A percentile compares a stretch with the other conserved stretches of the same genome.
Conservation (phyloP, 1,140 invertebrate species). For the Sitophilus oryzae region DNA sequence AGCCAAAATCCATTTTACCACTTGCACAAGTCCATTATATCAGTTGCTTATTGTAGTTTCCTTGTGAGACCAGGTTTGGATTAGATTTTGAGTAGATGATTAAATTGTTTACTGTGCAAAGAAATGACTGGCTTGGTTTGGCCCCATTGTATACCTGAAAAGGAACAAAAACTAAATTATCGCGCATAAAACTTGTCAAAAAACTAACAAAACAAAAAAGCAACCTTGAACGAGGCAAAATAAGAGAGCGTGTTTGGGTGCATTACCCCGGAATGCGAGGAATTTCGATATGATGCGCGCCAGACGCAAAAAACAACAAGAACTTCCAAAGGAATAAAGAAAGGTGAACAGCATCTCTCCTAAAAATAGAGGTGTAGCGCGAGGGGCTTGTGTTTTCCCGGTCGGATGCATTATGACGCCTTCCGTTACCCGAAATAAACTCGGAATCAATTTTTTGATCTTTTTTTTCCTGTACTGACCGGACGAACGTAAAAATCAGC, state of each 20-base stretch:
- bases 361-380: constrained; percentile 1
- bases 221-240: neutral
- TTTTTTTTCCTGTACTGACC: neutral
- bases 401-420: neutral
- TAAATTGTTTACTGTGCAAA: neutral
- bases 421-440: neutral
- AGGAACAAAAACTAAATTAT: too few relatives aligned
- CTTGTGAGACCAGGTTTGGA: neutral
- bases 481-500: neutral
- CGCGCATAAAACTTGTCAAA: too few relatives aligned
- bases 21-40: neutral
- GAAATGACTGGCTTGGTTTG: neutral
- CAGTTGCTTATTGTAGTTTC: neutral
- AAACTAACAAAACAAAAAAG: neutral
- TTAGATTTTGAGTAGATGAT: too few relatives aligned
- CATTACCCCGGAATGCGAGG: constrained; percentile 2
- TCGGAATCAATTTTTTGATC: too few relatives aligned
- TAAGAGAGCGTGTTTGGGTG: neutral
- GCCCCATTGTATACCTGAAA: neutral
- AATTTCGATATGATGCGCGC: neutral
- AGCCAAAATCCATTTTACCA: neutral
- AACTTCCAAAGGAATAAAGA: constrained; percentile 3
- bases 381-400: neutral
- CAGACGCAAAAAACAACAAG: neutral
- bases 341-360: constrained; percentile 1